Percentiles rank a stretch among this genome's conserved stretches.
phyloP scores from a whole-genome alignment of 2,888 invertebrate species.

The Rhagophthalmus giganteus region DNA sequence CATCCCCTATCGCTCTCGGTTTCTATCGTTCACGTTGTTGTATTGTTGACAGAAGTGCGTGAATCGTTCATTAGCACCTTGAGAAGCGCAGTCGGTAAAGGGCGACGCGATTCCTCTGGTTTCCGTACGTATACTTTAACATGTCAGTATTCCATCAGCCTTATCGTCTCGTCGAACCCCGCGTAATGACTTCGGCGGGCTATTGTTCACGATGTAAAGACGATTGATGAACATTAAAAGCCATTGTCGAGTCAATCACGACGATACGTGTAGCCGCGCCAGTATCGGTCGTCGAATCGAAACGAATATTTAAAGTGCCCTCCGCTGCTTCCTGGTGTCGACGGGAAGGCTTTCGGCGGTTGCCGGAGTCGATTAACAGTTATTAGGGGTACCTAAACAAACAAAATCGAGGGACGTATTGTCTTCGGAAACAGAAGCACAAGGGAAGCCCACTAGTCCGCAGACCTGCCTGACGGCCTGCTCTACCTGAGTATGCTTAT shows the following conservation, averaged over 20 bases:
- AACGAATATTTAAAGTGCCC: not conserved
- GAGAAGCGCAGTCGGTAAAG: conserved; percentile 13
- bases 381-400: conserved; percentile 35
- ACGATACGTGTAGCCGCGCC: conserved; percentile 13
- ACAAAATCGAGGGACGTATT: conserved; percentile 30
- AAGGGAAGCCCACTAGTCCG: conserved; percentile 29
- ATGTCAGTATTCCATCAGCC: conserved; percentile 48
- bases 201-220: conserved; percentile 48
- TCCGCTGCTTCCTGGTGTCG: conserved; percentile 3
- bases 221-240: conserved; percentile 47
- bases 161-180: conserved; percentile 43
- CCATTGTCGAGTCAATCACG: conserved; percentile 54
- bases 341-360: conserved; percentile 2
- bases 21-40: conserved; percentile 1
- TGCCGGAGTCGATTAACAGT: conserved; percentile 29
- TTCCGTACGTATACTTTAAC: conserved; percentile 37
- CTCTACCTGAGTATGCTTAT: conserved; percentile 52
- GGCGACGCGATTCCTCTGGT: conserved; percentile 23
- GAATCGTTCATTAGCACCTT: conserved; percentile 28
- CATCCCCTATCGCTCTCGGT: conserved; percentile 28
- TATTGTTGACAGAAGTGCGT: conserved; percentile 11
- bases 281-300: conserved; percentile 8
- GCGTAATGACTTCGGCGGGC: conserved; percentile 48
- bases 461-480: conserved; percentile 48
- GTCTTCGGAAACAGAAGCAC: conserved; percentile 33